Conservation (phyloP, 1,140 invertebrate genomes). For the Lordiphosa mommai region DNA sequence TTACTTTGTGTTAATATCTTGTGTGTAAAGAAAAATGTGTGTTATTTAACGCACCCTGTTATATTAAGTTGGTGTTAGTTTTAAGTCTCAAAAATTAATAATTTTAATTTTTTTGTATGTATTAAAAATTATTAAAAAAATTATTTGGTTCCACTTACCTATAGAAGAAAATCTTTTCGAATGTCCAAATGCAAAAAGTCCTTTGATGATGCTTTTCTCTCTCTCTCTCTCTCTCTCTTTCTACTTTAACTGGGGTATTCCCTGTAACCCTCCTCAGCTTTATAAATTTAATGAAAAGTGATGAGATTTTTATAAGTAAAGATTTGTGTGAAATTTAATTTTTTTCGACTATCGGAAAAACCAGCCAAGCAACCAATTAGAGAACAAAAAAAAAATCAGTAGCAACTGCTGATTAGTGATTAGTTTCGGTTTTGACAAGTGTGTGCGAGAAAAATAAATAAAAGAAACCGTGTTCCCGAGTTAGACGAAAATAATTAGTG, state of each 20-base stretch:
- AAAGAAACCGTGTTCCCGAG: neutral
- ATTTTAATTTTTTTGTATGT: too few relatives aligned
- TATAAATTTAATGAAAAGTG: too few relatives aligned
- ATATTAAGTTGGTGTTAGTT: too few relatives aligned
- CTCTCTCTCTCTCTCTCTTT: neutral
- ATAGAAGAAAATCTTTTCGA: constrained; percentile 14
- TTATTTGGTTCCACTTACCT: constrained; percentile 24
- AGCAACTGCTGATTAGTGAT: constrained; percentile 60
- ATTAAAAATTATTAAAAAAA: too few relatives aligned
- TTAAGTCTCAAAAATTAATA: too few relatives aligned
- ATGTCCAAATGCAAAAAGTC: neutral
- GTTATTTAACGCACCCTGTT: too few relatives aligned
- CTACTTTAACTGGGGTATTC: neutral
- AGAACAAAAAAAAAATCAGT: constrained; percentile 7
- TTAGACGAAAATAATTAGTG: constrained; percentile 23
- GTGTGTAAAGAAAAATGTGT: too few relatives aligned
- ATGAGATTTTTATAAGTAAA: too few relatives aligned
- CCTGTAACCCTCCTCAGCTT: neutral
- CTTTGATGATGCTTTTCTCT: neutral
- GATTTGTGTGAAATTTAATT: too few relatives aligned
- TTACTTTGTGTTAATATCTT: too few relatives aligned
- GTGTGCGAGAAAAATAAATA: constrained; percentile 7
- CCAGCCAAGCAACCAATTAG: constrained; percentile 29
- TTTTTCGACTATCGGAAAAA: constrained; percentile 20
- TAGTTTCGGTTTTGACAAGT: constrained; percentile 65